Conservation (phyloP, 2,797 vertebrate species). For the Sphenopsis melanotis region DNA sequence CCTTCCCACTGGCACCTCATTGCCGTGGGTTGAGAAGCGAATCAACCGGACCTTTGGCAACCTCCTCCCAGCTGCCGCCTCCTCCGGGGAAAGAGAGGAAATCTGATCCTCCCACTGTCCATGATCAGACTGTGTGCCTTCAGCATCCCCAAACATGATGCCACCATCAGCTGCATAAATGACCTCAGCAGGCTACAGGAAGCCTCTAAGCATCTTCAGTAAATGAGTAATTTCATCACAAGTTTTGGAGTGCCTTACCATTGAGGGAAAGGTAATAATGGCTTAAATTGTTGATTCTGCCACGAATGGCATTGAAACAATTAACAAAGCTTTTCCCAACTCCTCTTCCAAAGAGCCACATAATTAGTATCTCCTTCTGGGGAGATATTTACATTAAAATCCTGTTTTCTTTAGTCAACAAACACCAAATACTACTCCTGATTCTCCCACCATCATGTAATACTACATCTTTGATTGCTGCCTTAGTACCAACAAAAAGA, state of each 20-base stretch:
- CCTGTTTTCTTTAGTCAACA: not conserved
- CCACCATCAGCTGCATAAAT: not conserved
- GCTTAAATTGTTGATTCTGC: not conserved
- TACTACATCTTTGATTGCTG: not conserved
- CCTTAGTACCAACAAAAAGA: not conserved
- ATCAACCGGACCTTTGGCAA: not conserved
- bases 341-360: not conserved
- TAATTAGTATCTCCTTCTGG: not conserved
- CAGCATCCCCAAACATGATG: not conserved
- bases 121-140: not conserved
- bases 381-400: not conserved
- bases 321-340: not conserved
- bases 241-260: not conserved
- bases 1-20: not conserved
- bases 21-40: rapidly evolving
- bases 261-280: not conserved
- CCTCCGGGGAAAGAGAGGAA: rapidly evolving
- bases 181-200: not conserved
- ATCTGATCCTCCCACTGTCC: not conserved
- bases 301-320: not conserved
- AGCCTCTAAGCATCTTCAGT: not conserved
- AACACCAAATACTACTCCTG: not conserved
- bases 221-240: not conserved
- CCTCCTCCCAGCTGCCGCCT: not conserved
- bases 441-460: not conserved